A percentile compares a stretch with the other conserved stretches of the same genome.
Evolutionary conservation across 2,888 invertebrate species (phyloP).

Genomic region (Drosophila mercatorum): DNA sequence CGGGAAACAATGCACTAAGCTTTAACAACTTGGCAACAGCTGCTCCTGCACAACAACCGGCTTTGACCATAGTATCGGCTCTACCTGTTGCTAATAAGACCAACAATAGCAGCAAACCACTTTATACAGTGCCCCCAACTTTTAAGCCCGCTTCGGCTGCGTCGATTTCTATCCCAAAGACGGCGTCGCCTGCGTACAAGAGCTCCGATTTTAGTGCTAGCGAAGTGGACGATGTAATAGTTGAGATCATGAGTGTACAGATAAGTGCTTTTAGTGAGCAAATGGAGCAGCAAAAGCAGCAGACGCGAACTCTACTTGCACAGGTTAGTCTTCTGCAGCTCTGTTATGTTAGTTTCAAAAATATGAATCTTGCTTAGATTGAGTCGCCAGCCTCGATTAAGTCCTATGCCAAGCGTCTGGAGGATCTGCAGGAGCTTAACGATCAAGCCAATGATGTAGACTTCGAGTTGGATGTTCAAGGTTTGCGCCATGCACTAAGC

Average conservation of each 20-base stretch:
- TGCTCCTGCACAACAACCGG: not conserved
- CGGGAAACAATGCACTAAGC: not conserved
- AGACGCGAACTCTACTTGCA: constrained; percentile 85
- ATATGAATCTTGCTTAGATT: constrained; percentile 68
- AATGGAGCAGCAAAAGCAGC: constrained; percentile 87
- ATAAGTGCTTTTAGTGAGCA: constrained; percentile 88
- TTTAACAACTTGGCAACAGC: not conserved
- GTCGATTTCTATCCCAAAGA: constrained; percentile 15
- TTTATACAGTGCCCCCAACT: constrained; percentile 80
- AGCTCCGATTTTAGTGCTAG: constrained; percentile 19
- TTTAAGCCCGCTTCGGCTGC: constrained; percentile 67
- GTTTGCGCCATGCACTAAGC: constrained; percentile 85
- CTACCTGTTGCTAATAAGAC: not conserved
- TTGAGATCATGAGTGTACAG: constrained; percentile 88
- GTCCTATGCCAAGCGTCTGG: constrained; percentile 85
- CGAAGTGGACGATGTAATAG: constrained; percentile 84
- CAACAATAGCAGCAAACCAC: constrained; percentile 61
- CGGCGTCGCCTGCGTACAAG: constrained; percentile 2
- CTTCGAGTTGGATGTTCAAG: constrained; percentile 87
- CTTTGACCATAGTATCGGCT: not conserved
- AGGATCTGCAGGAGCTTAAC: constrained; percentile 87
- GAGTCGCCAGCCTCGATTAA: constrained; percentile 87
- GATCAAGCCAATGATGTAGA: constrained; percentile 88
- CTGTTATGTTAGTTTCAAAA: not conserved
- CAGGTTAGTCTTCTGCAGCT: constrained; percentile 52